Evolutionary conservation across 1,140 invertebrate species (phyloP).

Genomic region (Drosophila kohkoa): DNA sequence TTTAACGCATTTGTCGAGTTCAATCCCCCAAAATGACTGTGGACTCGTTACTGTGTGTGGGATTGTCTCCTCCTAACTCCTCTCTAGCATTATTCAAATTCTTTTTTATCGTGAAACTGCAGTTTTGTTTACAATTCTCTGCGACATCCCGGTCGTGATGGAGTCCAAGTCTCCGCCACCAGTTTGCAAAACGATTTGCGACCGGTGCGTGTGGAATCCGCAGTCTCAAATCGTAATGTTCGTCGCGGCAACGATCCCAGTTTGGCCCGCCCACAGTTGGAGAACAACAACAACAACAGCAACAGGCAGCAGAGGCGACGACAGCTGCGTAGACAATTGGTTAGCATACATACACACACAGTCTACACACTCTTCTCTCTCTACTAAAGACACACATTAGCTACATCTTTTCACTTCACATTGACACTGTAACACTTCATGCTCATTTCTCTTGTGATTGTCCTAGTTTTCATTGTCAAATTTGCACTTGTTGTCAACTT

Average conservation of each 20-base stretch:
- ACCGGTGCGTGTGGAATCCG: slow-evolving; percentile 61
- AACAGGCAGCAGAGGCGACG: slow-evolving; percentile 57
- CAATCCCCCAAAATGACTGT: slow-evolving; percentile 1
- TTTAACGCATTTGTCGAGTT: slow-evolving; percentile 18
- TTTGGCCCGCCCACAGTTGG: slow-evolving; percentile 45
- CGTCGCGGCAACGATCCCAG: slow-evolving; percentile 51
- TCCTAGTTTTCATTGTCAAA: background rate
- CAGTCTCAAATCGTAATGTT: slow-evolving; percentile 44
- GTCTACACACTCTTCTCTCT: background rate
- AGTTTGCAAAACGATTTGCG: slow-evolving; percentile 73
- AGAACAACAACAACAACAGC: background rate
- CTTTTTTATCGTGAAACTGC: slow-evolving; percentile 44
- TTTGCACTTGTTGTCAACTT: slow-evolving; percentile 7
- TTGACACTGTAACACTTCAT: background rate
- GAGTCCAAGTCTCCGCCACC: slow-evolving; percentile 58
- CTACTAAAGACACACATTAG: slow-evolving; percentile 2
- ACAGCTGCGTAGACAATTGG: slow-evolving; percentile 58
- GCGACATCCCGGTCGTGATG: slow-evolving; percentile 57
- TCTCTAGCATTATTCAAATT: slow-evolving; percentile 17
- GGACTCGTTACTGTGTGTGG: background rate
- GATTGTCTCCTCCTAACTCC: slow-evolving; percentile 14
- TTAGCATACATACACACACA: slow-evolving; percentile 60
- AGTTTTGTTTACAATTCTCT: slow-evolving; percentile 83
- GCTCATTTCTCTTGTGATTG: background rate
- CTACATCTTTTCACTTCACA: background rate